Conservation (phyloP, 2,797 vertebrate species). For the Spinus pinus region DNA sequence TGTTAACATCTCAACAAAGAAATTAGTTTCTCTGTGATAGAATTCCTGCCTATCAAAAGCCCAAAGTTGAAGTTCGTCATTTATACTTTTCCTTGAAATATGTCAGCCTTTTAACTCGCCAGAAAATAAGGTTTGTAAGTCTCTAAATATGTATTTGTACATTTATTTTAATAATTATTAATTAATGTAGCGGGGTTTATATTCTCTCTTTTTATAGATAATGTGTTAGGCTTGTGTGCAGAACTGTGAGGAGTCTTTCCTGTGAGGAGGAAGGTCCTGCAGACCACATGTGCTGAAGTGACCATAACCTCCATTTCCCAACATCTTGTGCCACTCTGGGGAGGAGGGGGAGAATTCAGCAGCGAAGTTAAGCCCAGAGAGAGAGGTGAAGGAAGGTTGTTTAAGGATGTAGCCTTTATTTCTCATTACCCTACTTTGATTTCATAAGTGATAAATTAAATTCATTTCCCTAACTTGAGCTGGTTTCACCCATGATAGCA, state of each 20-base stretch:
- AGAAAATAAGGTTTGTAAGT: not conserved
- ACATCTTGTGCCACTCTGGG: too few species aligned
- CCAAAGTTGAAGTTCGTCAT: not conserved
- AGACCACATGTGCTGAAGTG: not conserved
- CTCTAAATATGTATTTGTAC: not conserved
- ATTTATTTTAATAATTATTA: not conserved
- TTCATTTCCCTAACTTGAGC: fast-evolving
- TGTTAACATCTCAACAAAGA: not conserved
- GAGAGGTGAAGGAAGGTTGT: not conserved
- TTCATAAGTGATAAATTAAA: not conserved
- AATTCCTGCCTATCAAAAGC: not conserved
- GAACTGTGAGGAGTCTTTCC: not conserved
- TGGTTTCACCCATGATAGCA: fast-evolving
- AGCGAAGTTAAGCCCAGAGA: not conserved
- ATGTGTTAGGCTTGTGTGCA: not conserved
- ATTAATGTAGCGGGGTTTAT: not conserved
- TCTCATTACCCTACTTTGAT: not conserved
- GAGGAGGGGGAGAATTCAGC: not conserved
- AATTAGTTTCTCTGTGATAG: not conserved
- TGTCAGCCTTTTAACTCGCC: not conserved
- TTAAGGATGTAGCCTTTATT: not conserved
- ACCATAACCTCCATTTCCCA: not conserved
- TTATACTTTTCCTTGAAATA: not conserved
- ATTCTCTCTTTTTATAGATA: not conserved
- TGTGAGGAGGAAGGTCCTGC: not conserved